Percentiles rank a stretch among this genome's conserved stretches.
These are phyloP conservation scores for Taeniopygia guttata DNA, from an alignment of 2,797 vertebrate species.

Conservation along the genomic window DNA sequence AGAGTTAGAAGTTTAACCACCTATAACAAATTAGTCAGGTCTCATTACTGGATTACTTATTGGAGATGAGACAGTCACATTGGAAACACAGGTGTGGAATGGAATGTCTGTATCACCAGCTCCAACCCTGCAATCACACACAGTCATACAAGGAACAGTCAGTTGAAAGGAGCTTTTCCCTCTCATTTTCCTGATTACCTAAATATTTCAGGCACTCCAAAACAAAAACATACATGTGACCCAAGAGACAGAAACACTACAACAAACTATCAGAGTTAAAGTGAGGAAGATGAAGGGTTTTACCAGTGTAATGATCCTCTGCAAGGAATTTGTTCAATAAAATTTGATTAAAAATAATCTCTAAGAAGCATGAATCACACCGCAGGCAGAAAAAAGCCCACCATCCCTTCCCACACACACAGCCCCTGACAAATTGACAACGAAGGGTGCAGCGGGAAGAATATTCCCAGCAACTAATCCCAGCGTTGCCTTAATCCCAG, in stretches of 20 bases:
- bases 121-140: background rate
- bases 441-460: background rate
- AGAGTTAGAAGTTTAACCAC: background rate
- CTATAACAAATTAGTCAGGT: background rate
- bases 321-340: background rate
- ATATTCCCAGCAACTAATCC: background rate
- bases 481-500: background rate
- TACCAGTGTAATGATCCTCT: background rate
- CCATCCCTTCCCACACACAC: background rate
- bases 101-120: background rate
- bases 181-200: background rate
- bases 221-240: background rate
- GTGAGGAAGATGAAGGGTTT: background rate
- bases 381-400: background rate
- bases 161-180: background rate
- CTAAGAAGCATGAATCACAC: background rate
- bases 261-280: background rate
- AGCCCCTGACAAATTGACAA: background rate
- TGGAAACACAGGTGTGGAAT: background rate
- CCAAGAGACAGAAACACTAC: background rate
- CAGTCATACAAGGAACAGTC: background rate
- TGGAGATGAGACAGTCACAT: background rate
- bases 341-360: background rate
- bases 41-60: constrained; percentile 2
- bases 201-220: background rate